phyloP scores from a whole-genome alignment of 2,113 vertebrate genomes.

The Phainopepla nitens region DNA sequence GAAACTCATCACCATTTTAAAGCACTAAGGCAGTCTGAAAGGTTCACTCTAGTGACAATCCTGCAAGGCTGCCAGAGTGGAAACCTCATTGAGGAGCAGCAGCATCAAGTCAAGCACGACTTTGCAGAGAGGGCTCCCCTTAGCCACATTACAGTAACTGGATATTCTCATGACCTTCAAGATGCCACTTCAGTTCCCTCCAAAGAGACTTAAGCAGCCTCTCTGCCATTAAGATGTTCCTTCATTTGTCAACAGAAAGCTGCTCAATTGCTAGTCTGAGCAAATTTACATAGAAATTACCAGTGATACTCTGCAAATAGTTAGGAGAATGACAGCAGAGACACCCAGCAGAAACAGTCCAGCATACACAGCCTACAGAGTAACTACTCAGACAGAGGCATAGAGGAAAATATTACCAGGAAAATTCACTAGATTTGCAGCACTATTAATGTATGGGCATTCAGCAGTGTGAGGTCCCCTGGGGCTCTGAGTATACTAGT shows the following conservation, averaged over 20 bases:
- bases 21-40: not conserved
- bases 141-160: not conserved
- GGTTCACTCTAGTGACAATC: not conserved
- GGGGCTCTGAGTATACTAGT: not conserved
- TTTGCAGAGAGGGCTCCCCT: not conserved
- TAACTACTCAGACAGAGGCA: not conserved
- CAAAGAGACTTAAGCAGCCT: conserved; percentile 29
- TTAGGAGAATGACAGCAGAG: conserved; percentile 41
- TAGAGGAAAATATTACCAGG: not conserved
- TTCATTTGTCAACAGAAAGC: conserved; percentile 68
- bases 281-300: conserved; percentile 74
- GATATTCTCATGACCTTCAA: conserved; percentile 28
- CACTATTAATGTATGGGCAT: not conserved
- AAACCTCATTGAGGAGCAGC: not conserved
- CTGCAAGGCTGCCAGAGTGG: not conserved
- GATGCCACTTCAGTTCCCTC: not conserved
- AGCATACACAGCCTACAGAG: not conserved
- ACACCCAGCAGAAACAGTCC: not conserved
- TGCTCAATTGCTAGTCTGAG: conserved; percentile 63
- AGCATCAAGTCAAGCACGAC: not conserved
- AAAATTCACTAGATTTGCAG: not conserved
- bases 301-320: conserved; percentile 56
- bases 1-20: not conserved
- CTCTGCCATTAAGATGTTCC: conserved; percentile 52
- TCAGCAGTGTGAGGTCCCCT: not conserved